Conservation (phyloP, 2,113 vertebrate species). For the Oncorhynchus masou region DNA sequence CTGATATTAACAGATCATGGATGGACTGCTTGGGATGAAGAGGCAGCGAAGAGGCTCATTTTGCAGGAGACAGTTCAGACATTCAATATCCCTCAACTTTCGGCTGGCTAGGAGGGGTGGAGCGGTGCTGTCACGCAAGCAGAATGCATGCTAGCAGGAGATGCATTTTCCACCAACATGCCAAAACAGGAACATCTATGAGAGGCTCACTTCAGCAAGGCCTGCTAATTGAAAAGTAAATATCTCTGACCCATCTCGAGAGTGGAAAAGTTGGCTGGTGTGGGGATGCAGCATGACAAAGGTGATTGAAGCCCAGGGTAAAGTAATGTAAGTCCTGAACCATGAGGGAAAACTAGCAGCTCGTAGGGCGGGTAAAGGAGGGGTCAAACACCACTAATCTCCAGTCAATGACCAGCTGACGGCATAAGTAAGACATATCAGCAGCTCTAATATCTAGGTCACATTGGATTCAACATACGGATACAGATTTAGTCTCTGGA, state of each 20-base stretch:
- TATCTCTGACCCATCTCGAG: neutral
- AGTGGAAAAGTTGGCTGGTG: neutral
- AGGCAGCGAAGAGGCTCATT: neutral
- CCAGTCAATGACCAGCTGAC: neutral
- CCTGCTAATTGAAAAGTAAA: slow-evolving; percentile 42
- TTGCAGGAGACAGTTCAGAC: neutral
- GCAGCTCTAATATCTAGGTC: neutral
- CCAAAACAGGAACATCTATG: slow-evolving; percentile 46
- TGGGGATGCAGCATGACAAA: neutral
- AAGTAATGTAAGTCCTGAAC: neutral
- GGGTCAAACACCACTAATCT: neutral
- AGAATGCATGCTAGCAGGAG: slow-evolving; percentile 34
- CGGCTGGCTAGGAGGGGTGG: neutral
- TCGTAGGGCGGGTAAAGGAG: neutral
- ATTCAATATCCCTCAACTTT: neutral
- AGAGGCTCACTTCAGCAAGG: slow-evolving; percentile 39
- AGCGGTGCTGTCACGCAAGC: slow-evolving; percentile 5
- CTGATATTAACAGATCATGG: neutral
- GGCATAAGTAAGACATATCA: neutral
- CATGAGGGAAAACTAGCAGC: neutral
- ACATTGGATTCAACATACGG: too few relatives aligned
- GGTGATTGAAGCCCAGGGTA: neutral
- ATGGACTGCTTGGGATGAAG: neutral
- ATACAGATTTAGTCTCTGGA: too few relatives aligned
- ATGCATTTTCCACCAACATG: slow-evolving; percentile 61